Evolutionary conservation across 2,888 invertebrate genomes (phyloP).

Genomic region (Chorisops tibialis): DNA sequence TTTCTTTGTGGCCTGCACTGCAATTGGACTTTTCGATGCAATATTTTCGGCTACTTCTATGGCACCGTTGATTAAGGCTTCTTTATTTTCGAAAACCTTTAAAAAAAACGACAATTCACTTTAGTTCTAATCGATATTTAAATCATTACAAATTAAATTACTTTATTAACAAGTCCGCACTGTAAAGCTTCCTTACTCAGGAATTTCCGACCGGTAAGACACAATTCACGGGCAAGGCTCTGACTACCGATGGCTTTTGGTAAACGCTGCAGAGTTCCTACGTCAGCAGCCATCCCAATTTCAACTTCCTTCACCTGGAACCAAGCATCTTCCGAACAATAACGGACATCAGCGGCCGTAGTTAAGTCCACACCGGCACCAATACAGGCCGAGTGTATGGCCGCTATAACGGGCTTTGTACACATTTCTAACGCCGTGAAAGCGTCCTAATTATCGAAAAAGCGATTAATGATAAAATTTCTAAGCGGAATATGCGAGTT

Average conservation of each 20-base stretch:
- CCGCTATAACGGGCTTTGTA: slow-evolving; percentile 84
- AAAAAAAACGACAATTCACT: slow-evolving; percentile 35
- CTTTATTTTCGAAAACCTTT: slow-evolving; percentile 44
- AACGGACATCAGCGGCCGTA: slow-evolving; percentile 87
- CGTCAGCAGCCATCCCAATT: slow-evolving; percentile 91
- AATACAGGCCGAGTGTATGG: slow-evolving; percentile 83
- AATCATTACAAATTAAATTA: slow-evolving; percentile 50
- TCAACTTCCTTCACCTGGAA: slow-evolving; percentile 87
- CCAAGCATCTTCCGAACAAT: slow-evolving; percentile 83
- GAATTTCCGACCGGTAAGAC: slow-evolving; percentile 81
- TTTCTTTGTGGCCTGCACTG: slow-evolving; percentile 87
- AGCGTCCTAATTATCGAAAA: neutral
- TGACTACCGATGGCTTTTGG: slow-evolving; percentile 85
- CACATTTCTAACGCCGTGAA: slow-evolving; percentile 76
- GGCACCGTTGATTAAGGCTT: slow-evolving; percentile 64
- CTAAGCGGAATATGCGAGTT: neutral
- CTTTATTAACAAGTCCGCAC: slow-evolving; percentile 78
- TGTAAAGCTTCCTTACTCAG: slow-evolving; percentile 74
- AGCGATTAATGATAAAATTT: neutral
- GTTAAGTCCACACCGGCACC: slow-evolving; percentile 90
- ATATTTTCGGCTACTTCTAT: slow-evolving; percentile 74
- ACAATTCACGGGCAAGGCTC: slow-evolving; percentile 82
- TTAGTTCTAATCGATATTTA: neutral
- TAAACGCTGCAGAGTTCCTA: slow-evolving; percentile 88
- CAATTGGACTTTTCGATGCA: slow-evolving; percentile 88